Base-by-base conservation (phyloP, 2,888 invertebrate genomes). In the Hybos culiciformis region DNA sequence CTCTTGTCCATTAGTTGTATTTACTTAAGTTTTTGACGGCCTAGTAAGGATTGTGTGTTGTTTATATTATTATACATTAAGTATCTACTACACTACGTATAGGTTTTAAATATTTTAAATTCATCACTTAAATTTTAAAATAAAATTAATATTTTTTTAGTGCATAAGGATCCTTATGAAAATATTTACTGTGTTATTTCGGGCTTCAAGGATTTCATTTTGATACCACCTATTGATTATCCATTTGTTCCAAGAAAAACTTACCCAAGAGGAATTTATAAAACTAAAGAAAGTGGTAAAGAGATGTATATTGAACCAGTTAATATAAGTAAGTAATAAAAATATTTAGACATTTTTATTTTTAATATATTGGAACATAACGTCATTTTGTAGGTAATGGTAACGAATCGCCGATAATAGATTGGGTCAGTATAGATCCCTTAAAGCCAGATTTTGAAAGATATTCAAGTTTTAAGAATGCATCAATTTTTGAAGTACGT, bases 131-230 rank as follows among this genome's bases (percentile, higher is more conserved):
- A 21, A n/a, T n/a, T n/a, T n/a, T n/a, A n/a, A n/a, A n/a, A n/a
- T n/a, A n/a, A n/a, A n/a, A n/a, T n/a, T n/a, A n/a, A n/a, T n/a
- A n/a, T n/a, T n/a, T n/a, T 68, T 67, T 11, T 63, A 77, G 80
- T 86, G 83, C 88, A 88, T 62, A 85, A 85, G 63, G 88, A 88
- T 61, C 86, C 84, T 2, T 88, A 87, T 58, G 88, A 88, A 61
- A 88, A 88, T 62, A 73, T 88, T 31, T 88, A 88, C 59, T 84
- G 83, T 56, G 87, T 88, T 1, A 73, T 88, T 34, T 72, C 77
- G 23, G 88, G 88, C 0, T 67, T 74, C 56, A 88, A 88, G 58
- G 82, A 81, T 48, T 87, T 88, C 53, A 77, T 79, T 32, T 64
- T 88, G 7, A 75, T 83, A 37, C 84, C 87, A 7, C 88, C 88